Percentiles rank a stretch among this genome's conserved stretches.
phyloP scores from a whole-genome alignment of 2,888 invertebrate species.

The Ganaspis brasiliensis region DNA sequence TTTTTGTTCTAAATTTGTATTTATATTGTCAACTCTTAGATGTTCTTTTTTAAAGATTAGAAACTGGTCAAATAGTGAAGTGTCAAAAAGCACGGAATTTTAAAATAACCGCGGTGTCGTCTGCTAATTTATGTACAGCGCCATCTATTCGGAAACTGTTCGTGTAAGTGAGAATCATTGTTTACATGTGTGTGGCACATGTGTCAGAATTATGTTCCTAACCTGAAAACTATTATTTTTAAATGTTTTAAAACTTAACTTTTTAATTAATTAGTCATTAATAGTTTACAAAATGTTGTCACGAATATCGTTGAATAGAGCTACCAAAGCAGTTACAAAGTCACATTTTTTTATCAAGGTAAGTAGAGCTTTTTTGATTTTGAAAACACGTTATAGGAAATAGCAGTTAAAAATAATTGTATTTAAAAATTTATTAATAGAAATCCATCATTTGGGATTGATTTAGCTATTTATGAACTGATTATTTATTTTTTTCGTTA shows the following conservation, averaged over 20 bases:
- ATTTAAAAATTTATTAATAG: too few species aligned
- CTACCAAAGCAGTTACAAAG: constrained; percentile 8
- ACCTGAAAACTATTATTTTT: too few species aligned
- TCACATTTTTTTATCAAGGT: constrained; percentile 29
- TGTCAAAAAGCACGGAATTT: neutral
- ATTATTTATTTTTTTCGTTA: too few species aligned
- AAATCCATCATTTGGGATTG: too few species aligned
- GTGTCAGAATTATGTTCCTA: neutral
- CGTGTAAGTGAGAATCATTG: neutral
- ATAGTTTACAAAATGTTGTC: constrained; percentile 19
- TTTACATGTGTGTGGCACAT: neutral
- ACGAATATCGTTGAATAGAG: constrained; percentile 3
- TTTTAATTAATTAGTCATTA: neutral
- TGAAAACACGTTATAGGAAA: too few species aligned
- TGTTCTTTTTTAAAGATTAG: neutral
- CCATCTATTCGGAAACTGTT: neutral
- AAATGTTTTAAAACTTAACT: neutral
- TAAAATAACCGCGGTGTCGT: neutral
- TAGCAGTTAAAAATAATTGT: too few species aligned
- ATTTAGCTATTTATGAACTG: too few species aligned
- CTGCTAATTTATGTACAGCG: neutral
- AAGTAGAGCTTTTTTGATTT: neutral
- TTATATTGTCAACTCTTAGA: neutral
- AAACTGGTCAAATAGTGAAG: neutral
- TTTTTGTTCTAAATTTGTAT: neutral